These are phyloP conservation scores for Eristalinus sepulchralis DNA, from an alignment of 2,888 invertebrate species.

Conservation along the genomic window DNA sequence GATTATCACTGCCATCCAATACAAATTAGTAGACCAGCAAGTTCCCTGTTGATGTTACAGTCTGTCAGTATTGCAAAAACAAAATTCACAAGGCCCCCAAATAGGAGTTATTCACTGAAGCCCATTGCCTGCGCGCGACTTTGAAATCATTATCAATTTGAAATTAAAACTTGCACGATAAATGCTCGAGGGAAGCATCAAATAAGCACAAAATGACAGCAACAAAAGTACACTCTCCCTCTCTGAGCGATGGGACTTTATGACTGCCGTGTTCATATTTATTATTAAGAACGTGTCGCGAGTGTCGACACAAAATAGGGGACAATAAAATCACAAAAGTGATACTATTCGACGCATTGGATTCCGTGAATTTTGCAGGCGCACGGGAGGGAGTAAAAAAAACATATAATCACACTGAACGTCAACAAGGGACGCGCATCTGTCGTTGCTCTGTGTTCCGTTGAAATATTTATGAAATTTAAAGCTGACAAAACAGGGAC, in stretches of 20 bases:
- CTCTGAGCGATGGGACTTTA: neutral
- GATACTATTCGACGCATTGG: neutral
- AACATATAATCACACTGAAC: neutral
- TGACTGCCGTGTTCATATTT: neutral
- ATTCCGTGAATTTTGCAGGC: neutral
- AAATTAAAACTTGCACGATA: neutral
- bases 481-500: neutral
- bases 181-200: neutral
- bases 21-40: too few relatives aligned
- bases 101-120: neutral
- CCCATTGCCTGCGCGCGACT: neutral
- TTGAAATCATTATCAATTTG: slow-evolving; percentile 5
- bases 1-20: too few relatives aligned
- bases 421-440: slow-evolving; percentile 16
- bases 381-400: neutral
- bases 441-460: neutral
- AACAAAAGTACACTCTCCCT: neutral
- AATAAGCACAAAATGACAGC: neutral
- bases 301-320: neutral
- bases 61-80: too few relatives aligned
- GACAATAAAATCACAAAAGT: neutral
- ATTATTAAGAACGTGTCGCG: slow-evolving; percentile 13
- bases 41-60: too few relatives aligned
- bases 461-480: neutral
- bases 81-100: neutral